Base-by-base conservation (phyloP, 2,888 invertebrate genomes). In the Lasioglossum oenotherae region DNA sequence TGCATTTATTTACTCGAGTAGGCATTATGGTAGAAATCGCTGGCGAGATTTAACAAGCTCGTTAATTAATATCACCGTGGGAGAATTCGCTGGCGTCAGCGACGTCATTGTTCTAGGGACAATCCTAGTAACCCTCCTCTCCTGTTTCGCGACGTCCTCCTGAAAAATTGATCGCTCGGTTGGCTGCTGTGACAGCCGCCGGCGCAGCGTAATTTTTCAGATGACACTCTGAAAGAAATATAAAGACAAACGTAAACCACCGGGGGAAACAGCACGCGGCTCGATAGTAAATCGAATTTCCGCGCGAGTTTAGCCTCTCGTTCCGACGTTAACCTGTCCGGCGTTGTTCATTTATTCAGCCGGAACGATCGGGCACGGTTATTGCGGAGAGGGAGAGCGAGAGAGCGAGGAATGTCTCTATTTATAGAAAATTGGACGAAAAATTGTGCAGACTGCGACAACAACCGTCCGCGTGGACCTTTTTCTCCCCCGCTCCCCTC, bases 21-120 rank as follows among this genome's bases (percentile, higher is more conserved):
- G 46, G 19, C 5, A 19, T 19, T 46, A 46, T 1, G 46, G 4
- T 46, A 0, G 19, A 46, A 46, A 46, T 46, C 8, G 23, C 6
- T 57, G 12, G 57, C n/a, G 57, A 57, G 81, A 74, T 82, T 81
- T 89, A 91, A 91, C 91, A 88, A 90, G 85, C 75, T 80, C 84
- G 85, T 88, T 91, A 91, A 91, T 91, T 91, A 90, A 92, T 91
- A 88, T 91, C 82, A 90, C 87, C 88, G 88, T 78, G 79, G 72
- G 84, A 86, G 85, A 87, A 91, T 91, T 35, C 78, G 81, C 81
- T 82, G 81, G 81, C 86, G 82, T 89, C 87, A 84, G 87, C 87
- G 69, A 84, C 80, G 80, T 78, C 87, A 91, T 91, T 90, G 88
- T 90, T 81, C 80, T 12, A 67, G 44, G 44, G 35, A 64, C 60